These are phyloP conservation scores for Xestia ashworthii DNA, from an alignment of 2,888 invertebrate genomes.

Conservation along the genomic window DNA sequence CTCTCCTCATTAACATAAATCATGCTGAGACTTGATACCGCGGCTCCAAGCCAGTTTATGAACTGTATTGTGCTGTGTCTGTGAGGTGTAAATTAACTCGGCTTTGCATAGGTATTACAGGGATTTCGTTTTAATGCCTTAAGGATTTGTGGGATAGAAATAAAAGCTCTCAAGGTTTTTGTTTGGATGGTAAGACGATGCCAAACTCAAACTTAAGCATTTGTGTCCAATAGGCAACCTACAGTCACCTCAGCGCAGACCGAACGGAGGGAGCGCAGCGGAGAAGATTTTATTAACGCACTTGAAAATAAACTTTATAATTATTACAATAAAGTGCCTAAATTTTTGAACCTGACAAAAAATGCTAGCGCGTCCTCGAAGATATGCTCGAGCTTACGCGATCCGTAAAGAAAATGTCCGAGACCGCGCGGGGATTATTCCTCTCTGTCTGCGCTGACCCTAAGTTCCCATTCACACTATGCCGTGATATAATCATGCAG, in stretches of 20 bases:
- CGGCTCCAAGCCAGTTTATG: slow-evolving; percentile 57
- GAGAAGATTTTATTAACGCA: too few species aligned
- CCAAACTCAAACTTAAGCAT: background rate
- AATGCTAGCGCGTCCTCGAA: too few species aligned
- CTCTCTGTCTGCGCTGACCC: too few species aligned
- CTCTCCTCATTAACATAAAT: slow-evolving; percentile 81
- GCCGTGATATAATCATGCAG: too few species aligned
- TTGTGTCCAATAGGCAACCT: background rate
- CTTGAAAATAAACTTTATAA: too few species aligned
- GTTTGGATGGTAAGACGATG: background rate
- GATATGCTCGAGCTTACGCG: too few species aligned
- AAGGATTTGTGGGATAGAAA: slow-evolving; percentile 16
- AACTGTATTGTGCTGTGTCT: slow-evolving; percentile 54
- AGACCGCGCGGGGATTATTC: too few species aligned
- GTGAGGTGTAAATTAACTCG: slow-evolving; percentile 47
- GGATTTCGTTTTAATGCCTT: slow-evolving; percentile 16
- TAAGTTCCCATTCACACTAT: too few species aligned
- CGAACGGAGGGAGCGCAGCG: too few species aligned
- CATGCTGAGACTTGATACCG: slow-evolving; percentile 67
- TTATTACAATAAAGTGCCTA: too few species aligned
- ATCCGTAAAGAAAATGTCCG: too few species aligned
- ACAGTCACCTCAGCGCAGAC: background rate
- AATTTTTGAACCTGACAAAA: too few species aligned
- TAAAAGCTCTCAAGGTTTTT: background rate
- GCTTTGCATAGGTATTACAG: slow-evolving; percentile 34